A percentile compares a stretch with the other conserved stretches of the same genome.
phyloP scores from a whole-genome alignment of 92 coral and sea anemone species.

The Bergia puertoricense region DNA sequence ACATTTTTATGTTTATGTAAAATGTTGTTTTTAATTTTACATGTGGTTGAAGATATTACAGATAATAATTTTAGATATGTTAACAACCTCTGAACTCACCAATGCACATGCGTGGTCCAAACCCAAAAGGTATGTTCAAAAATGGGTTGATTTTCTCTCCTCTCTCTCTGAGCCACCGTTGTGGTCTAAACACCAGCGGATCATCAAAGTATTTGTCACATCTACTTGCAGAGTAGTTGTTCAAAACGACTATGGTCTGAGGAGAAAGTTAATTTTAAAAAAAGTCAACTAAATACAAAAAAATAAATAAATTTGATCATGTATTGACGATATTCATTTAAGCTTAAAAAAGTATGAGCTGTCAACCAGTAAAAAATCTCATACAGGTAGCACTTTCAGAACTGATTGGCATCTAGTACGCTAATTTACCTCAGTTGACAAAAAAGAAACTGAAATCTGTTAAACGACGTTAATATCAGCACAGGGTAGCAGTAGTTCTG shows the following conservation, averaged over 20 bases:
- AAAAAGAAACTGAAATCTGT: too few relatives aligned
- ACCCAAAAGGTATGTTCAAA: constrained; percentile 30
- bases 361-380: too few relatives aligned
- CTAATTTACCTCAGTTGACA: too few relatives aligned
- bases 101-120: constrained; percentile 41
- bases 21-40: too few relatives aligned
- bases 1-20: too few relatives aligned
- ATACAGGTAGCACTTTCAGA: too few relatives aligned
- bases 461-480: too few relatives aligned
- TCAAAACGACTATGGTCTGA: constrained; percentile 26
- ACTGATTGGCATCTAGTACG: too few relatives aligned
- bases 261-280: not conserved
- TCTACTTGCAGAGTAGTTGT: constrained; percentile 34
- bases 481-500: too few relatives aligned
- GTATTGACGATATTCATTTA: not conserved
- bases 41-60: not conserved
- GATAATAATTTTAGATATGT: not conserved
- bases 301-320: not conserved
- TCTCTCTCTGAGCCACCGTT: constrained; percentile 36
- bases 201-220: constrained; percentile 31
- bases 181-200: constrained; percentile 31
- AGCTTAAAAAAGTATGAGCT: too few relatives aligned
- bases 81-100: constrained; percentile 8
- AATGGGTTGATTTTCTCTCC: constrained; percentile 25
- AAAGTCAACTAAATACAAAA: too few relatives aligned